Evolutionary conservation across 2,113 vertebrate species (phyloP), one percentile per base, ranked within the genome.

Genomic region (Hippolais icterina): DNA sequence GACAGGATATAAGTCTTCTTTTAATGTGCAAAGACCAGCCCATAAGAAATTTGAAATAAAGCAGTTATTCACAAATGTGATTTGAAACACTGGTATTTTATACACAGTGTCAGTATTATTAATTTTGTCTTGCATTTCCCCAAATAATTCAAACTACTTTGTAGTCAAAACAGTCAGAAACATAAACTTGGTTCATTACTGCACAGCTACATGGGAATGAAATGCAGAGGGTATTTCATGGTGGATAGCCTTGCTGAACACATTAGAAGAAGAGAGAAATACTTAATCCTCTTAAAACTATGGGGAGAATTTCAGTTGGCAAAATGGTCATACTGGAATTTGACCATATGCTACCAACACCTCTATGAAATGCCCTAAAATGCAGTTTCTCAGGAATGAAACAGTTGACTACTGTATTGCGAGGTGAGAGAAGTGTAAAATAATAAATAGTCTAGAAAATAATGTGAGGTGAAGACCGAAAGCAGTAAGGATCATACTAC

Each of bases 61-160:
- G 87, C 86, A 96, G 93, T 94, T 95, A 96, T 95, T 96, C 90
- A 44, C 79, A 93, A 96, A 90, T 89, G 88, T 89, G 76, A 37
- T 92, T 94, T 94, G 90, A 92, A 96, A 92, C 86, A 75, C 65
- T 90, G 80, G 86, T 92, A 89, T 97, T 94, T 96, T 95, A 96
- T 95, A 96, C 87, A 96, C 90, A 89, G 37, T 96, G 95, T 95
- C 96, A 96, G 83, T 70, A 82, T 96, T 94, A 96, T 96, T 97
- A 95, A 96, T 96, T 92, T 94, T 75, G 74, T 91, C 88, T 94
- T 94, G 86, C 76, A 79, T 96, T 94, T 94, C 77, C 93, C 90
- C 35, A 69, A 95, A 92, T 95, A 93, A 96, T 74, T 95, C 88
- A 93, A 93, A 68, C 52, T 52, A 71, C 93, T 97, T 89, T 92